Evolutionary conservation across 1,140 invertebrate species (phyloP), one percentile per base, ranked within the genome.

Genomic region (Trachelipus rathkii): DNA sequence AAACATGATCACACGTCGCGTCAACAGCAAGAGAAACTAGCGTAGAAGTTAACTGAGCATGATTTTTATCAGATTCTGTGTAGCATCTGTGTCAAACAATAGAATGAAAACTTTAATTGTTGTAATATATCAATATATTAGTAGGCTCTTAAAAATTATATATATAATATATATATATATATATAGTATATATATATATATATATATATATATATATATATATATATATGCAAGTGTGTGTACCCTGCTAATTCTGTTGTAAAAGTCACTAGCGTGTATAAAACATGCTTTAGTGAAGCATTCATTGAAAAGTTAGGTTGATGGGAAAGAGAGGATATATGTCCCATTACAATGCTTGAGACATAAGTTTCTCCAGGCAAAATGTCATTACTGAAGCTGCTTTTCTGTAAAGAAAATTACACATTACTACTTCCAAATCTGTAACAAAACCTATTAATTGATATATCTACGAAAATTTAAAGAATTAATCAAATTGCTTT

Each of bases 341-440:
- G 84, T 0, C 82, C 82, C 74, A 83, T 83, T 43, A 87, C 82
- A 46, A 87, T 83, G 43, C 88, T 88, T 76, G 91, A 85, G 9
- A 94, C 88, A 78, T 92, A 93, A 82, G 90, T 93, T 83, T 95
- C 93, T 0, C 91, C 90, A 24, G 93, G 93, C 79, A 95, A 91
- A 8, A 93, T 90, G 83, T 95, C 92, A 80, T 89, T 91, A 19
- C 89, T 88, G 83, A 91, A 92, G 7, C 89, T 89, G 82, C 84
- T 86, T 67, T 89, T 89, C 91, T 93, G 84, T 66, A 71, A 44
- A 74, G 13, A 11, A 69, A 74, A 19, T 44, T 53, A 33, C 1
- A 24, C 4, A 60, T 15, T 60, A 60, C 2, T 10, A 33, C 10
- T 23, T 21, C 3, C 11, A 5, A 21, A 70, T 33, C 19, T 15